Evolutionary conservation across 1,140 invertebrate genomes (phyloP).

Genomic region (Lethrus apterus): DNA sequence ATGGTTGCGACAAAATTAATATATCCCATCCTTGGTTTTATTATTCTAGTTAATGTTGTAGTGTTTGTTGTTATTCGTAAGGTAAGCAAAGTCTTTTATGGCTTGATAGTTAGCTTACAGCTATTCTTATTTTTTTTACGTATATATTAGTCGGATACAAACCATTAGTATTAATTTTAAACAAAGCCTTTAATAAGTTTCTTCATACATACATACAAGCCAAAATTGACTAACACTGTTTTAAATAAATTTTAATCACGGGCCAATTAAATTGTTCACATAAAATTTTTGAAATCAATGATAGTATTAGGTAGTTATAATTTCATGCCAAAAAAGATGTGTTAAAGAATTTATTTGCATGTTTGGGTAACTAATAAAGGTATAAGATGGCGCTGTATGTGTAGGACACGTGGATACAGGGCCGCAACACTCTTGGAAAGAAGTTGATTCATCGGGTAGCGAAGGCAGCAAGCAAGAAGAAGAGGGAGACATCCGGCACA

Average conservation of each 20-base stretch:
- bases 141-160: no score
- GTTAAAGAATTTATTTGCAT: conserved; percentile 4
- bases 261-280: no score
- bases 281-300: neutral
- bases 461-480: conserved; percentile 41
- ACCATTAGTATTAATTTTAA: no score
- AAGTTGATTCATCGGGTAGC: conserved; percentile 41
- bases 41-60: neutral
- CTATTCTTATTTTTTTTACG: no score
- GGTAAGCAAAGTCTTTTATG: conserved; percentile 17
- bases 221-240: conserved; percentile 8
- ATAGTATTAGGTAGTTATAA: neutral
- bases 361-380: conserved; percentile 15
- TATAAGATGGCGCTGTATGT: conserved; percentile 29
- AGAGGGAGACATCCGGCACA: conserved; percentile 21
- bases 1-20: no score
- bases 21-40: no score
- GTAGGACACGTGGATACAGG: conserved; percentile 15
- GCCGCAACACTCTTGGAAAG: conserved; percentile 27
- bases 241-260: neutral
- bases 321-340: neutral
- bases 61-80: conserved; percentile 4
- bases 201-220: no score
- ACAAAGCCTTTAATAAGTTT: no score
- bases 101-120: conserved; percentile 7